Conservation (phyloP, 2,888 invertebrate species). For the Cantharis lateralis region DNA sequence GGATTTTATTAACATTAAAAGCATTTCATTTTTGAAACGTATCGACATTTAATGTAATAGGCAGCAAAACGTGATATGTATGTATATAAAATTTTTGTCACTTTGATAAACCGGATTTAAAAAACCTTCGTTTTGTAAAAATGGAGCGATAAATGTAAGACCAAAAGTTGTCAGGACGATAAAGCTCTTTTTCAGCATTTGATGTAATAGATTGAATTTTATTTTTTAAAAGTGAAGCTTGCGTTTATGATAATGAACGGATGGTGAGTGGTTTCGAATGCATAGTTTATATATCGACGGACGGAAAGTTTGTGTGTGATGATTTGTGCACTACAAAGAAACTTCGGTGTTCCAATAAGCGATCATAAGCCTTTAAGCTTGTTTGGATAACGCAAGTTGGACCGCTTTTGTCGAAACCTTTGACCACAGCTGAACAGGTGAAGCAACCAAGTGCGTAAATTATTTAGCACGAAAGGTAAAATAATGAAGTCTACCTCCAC, state of each 20-base stretch:
- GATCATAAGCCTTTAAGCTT: constrained; percentile 26
- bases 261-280: background rate
- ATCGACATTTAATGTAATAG: background rate
- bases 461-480: constrained; percentile 39
- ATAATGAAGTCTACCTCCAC: background rate
- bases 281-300: background rate
- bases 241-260: background rate
- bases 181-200: background rate
- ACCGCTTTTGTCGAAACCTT: constrained; percentile 23
- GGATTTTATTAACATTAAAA: background rate
- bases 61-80: background rate
- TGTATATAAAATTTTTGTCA: background rate
- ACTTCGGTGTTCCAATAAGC: constrained; percentile 16
- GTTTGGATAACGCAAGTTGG: constrained; percentile 24
- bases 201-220: background rate
- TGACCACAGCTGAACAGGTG: constrained; percentile 32
- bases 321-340: constrained; percentile 1
- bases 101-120: constrained; percentile 2
- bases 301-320: background rate
- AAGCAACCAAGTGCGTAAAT: constrained; percentile 46
- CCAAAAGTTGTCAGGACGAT: background rate
- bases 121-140: background rate
- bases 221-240: background rate
- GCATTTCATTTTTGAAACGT: background rate
- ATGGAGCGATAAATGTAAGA: background rate